Base-by-base conservation (phyloP, 2,113 vertebrate species). In the Chloebia gouldiae region DNA sequence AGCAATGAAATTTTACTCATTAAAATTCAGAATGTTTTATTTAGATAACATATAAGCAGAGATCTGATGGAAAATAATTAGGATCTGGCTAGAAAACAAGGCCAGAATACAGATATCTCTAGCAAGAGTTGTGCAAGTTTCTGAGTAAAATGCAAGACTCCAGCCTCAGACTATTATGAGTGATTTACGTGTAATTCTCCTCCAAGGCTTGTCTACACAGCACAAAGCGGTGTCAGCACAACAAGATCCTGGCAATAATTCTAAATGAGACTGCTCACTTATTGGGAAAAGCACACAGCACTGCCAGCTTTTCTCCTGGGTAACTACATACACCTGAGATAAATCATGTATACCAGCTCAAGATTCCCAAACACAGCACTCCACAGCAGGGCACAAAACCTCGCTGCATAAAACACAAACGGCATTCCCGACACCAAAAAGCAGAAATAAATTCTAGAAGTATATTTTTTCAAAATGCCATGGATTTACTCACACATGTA, bases 221-320 rank as follows among this genome's bases (percentile, higher is more conserved):
- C 75, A 88, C 66, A 71, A 90, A 88, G 45, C 2, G 1, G 39
- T 39, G 39, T 66, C 79, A 88, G 70, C 63, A 65, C 20, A 78
- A 81, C 1, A 69, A 65, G 81, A 85, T 66, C 57, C 64, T 42
- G 42, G 45, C 71, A 93, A 35, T 72, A 92, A 93, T 31, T 93
- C 70, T 49, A 51, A 72, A 81, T 6, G 28, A 93, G 60, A 15
- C 25, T 57, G 44, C n/a, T 81, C 63, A 50, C 80, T 93, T 92
- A 86, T 13, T 83, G 71, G 71, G 37, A 75, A 65, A 93, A 95
- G 42, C 71, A 69, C 1, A 81, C 7, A 65, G 76, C 33, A 21
- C 42, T 30, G 59, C 86, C 63, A 70, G 47, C 10, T 85, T 85
- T 94, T 72, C 85, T 95, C 75, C 78, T 61, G 54, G 93, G 68